Evolutionary conservation across 2,113 vertebrate genomes (phyloP), one percentile per base, ranked within the genome.

Genomic region (Ancistrus triradiatus): DNA sequence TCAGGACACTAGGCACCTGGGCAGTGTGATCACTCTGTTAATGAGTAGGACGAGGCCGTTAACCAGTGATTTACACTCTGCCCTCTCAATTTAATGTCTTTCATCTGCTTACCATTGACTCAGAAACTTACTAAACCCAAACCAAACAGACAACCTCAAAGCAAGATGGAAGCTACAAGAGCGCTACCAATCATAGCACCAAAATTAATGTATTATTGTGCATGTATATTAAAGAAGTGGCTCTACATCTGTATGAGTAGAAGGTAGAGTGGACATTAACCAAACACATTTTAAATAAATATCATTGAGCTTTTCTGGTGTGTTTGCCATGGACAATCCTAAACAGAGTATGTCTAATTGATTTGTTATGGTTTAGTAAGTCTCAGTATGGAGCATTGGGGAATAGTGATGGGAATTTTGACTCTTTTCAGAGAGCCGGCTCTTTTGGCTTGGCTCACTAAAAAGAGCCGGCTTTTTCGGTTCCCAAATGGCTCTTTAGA

Each of bases 21-120:
- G 81, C 80, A 70, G 21, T 70, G 82, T 64, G 82, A 85, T 78
- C 81, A 74, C 78, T 88, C 86, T 91, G 90, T 83, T 91, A 81
- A 71, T 84, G 80, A 80, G 90, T 90, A 89, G 78, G 79, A 67
- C 72, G 77, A 80, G 80, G 78, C 82, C 76, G 79, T 80, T 81
- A 80, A 82, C 76, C 74, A 78, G 83, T 90, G 87, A 87, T 90
- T 91, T 89, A 86, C 74, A 80, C 88, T 86, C 85, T 84, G 69
- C 86, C 81, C 80, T 84, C 83, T 68, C 74, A 19, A 46, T 87
- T 90, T 94, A 92, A 93, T 86, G 84, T 80, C 82, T 91, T 91
- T 90, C 93, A 93, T 91, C 90, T 94, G 92, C 86, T 83, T 84
- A 86, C 83, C 87, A 90, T 88, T 88, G 86, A 85, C 83, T 84